Evolutionary conservation across 2,888 invertebrate species (phyloP).

Genomic region (Ennomos quercinarius): DNA sequence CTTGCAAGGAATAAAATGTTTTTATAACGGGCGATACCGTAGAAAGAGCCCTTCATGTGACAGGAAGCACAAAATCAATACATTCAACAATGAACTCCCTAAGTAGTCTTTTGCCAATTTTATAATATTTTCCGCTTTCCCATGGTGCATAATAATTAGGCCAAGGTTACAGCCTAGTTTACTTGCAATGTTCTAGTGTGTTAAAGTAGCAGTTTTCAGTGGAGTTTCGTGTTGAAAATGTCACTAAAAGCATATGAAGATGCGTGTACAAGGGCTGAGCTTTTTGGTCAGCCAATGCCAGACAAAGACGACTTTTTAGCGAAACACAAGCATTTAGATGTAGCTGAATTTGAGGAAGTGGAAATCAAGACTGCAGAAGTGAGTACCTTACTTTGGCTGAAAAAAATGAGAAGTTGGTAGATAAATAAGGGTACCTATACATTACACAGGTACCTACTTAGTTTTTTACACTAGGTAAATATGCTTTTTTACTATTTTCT

Average conservation of each 20-base stretch:
- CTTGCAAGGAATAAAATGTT: background rate
- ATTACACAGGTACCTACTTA: background rate
- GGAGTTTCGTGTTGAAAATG: constrained; percentile 62
- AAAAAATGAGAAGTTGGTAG: background rate
- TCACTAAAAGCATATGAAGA: constrained; percentile 89
- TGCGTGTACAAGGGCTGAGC: constrained; percentile 91
- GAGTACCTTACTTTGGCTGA: background rate
- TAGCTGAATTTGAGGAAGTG: constrained; percentile 83
- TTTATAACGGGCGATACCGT: background rate
- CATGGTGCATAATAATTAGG: constrained; percentile 39
- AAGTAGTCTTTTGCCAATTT: constrained; percentile 14
- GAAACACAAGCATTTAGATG: constrained; percentile 82
- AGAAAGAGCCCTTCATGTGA: background rate
- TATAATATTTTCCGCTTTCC: constrained; percentile 25
- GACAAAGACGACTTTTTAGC: constrained; percentile 88
- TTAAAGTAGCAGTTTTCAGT: constrained; percentile 13
- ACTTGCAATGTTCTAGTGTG: constrained; percentile 22
- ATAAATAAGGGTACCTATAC: background rate
- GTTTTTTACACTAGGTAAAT: background rate
- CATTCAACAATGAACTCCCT: constrained; percentile 24
- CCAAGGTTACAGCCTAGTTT: constrained; percentile 46
- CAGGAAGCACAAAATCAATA: constrained; percentile 34
- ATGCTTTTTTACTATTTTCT: too few species aligned
- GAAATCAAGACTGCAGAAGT: constrained; percentile 77
- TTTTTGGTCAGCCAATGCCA: constrained; percentile 90